Conservation (phyloP, 2,113 vertebrate species). For the Acinonyx jubatus region DNA sequence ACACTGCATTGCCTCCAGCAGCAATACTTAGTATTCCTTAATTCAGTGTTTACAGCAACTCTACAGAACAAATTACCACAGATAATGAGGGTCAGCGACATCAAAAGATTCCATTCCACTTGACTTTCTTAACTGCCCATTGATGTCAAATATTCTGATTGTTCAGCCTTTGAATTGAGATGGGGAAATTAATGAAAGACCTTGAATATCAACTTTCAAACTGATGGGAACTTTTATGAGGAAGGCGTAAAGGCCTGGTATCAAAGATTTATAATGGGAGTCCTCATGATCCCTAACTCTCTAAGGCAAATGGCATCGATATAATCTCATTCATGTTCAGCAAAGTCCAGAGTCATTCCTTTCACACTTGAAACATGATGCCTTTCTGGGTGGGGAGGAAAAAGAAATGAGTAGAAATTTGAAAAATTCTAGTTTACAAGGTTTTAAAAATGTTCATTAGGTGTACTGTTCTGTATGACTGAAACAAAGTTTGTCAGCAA, state of each 20-base stretch:
- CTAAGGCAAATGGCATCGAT: background rate
- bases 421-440: background rate
- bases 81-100: background rate
- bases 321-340: background rate
- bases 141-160: background rate
- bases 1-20: background rate
- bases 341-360: background rate
- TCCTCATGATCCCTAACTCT: background rate
- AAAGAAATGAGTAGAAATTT: background rate
- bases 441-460: background rate
- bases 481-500: background rate
- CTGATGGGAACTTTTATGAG: background rate
- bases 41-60: background rate
- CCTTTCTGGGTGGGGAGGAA: background rate
- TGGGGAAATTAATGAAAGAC: background rate
- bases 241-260: background rate
- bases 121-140: background rate
- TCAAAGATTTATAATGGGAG: background rate
- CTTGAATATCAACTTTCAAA: slow-evolving; percentile 19
- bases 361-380: background rate
- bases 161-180: background rate
- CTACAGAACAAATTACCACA: background rate
- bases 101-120: background rate
- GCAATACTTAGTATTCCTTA: background rate
- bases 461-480: background rate